phyloP scores from a whole-genome alignment of 2,113 vertebrate genomes.

The Thunnus thynnus region DNA sequence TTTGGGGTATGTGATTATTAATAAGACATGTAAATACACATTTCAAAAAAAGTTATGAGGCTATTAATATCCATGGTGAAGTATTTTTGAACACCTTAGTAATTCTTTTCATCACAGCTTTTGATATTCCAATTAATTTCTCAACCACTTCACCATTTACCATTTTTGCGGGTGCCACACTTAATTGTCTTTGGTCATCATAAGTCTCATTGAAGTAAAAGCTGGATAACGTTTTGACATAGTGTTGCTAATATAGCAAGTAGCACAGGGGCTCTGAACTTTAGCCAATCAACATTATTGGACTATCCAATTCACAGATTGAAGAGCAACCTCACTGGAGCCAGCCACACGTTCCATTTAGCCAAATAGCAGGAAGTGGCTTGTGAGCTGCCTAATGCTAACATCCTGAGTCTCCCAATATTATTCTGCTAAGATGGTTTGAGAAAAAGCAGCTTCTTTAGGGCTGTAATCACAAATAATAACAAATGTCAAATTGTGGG shows the following conservation, averaged over 20 bases:
- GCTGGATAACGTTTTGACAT: too few species aligned
- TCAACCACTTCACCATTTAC: neutral
- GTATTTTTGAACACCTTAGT: neutral
- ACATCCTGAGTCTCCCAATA: neutral
- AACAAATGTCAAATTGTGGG: neutral
- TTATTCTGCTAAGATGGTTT: neutral
- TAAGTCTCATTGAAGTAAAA: neutral
- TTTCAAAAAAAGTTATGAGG: too few species aligned
- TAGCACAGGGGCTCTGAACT: neutral
- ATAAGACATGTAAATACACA: too few species aligned
- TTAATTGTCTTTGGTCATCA: neutral
- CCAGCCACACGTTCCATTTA: neutral
- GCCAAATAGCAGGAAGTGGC: neutral
- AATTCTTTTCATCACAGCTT: neutral
- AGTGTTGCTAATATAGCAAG: neutral
- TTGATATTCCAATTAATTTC: neutral
- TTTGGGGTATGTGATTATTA: too few species aligned
- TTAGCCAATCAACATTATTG: neutral
- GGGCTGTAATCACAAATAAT: conserved; percentile 9
- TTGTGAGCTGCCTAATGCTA: neutral
- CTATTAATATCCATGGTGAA: neutral
- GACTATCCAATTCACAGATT: neutral
- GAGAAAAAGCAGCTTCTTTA: neutral
- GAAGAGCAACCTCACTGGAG: too few species aligned
- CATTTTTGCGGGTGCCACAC: neutral